Base-by-base conservation (phyloP, 1,140 invertebrate species). In the Thaumatotibia leucotreta region DNA sequence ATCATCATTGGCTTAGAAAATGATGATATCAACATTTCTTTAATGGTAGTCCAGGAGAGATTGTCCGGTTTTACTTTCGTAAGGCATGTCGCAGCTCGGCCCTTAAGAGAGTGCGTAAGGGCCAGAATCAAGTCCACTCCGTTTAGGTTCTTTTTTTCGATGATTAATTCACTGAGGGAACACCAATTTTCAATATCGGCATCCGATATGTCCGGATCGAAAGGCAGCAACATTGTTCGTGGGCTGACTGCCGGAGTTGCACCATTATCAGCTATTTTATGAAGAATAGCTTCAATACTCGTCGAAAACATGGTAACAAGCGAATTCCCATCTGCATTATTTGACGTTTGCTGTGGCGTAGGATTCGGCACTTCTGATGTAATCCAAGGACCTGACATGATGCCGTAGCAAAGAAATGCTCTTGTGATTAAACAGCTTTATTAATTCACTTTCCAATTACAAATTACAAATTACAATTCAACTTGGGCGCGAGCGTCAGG, bases 1-100 rank as follows among this genome's bases (percentile, higher is more conserved):
- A 74, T 69, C 32, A 70, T 39, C 68, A 68, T 72, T 0, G 76
- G 74, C 45, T 73, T 69, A 0, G 68, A 24, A 67, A 79, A 75
- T 31, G 22, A 72, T 14, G 74, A 29, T 10, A 75, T 35, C 0
- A 79, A 49, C 9, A 70, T 50, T 17, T 76, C 52, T 52, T 74
- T 74, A 0, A 79, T 62, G 4, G 11, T 3, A 1, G 10, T 9
- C 70, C 75, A 77, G 9, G 65, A 39, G 23, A 77, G 32, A 0
- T 67, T 0, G 11, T 66, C 50, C 0, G 52, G n/a, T 4, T 68
- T 9, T 5, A 75, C 22, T 9, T 70, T 73, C 0, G 71, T 72
- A 0, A 77, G 33, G 33, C 71, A 73, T 0, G 33, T 65, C 0
- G 73, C 69, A 17, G 73, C 73, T 1, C 69, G 67, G 0, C 73